phyloP scores from a whole-genome alignment of 1,140 invertebrate genomes.

The Drosophila mayri region DNA sequence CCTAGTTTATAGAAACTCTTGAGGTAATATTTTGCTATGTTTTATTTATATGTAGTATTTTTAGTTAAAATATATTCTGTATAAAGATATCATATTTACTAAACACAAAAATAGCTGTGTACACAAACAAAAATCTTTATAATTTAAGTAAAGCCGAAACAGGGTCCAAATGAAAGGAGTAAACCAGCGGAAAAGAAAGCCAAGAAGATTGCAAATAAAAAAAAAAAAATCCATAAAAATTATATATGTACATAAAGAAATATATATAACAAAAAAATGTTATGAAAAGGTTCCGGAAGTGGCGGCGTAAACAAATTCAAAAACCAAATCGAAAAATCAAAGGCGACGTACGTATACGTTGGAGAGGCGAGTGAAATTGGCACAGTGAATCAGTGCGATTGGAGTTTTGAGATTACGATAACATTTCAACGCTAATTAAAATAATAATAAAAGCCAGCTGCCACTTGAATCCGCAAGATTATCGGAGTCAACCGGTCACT shows the following conservation, averaged over 20 bases:
- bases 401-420: constrained; percentile 54
- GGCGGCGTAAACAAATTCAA: constrained; percentile 3
- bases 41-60: background rate
- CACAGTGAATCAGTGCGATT: constrained; percentile 38
- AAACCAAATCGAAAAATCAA: constrained; percentile 25
- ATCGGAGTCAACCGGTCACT: constrained; percentile 25
- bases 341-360: background rate
- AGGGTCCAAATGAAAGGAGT: constrained; percentile 10
- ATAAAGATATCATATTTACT: constrained; percentile 68
- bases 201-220: constrained; percentile 5
- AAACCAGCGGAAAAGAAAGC: constrained; percentile 43
- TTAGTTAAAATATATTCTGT: background rate
- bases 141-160: constrained; percentile 34
- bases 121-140: constrained; percentile 43
- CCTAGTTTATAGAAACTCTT: background rate
- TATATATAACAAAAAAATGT: background rate
- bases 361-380: constrained; percentile 26
- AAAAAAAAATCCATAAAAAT: background rate
- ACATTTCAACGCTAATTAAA: constrained; percentile 78
- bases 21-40: background rate
- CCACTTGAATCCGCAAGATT: constrained; percentile 71
- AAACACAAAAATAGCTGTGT: constrained; percentile 45
- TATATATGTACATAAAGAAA: too few species aligned
- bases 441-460: constrained; percentile 78
- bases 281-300: constrained; percentile 48